Percentiles rank a stretch among this genome's conserved stretches.
phyloP scores from a whole-genome alignment of 2,888 invertebrate genomes.

The Lagria hirta region DNA sequence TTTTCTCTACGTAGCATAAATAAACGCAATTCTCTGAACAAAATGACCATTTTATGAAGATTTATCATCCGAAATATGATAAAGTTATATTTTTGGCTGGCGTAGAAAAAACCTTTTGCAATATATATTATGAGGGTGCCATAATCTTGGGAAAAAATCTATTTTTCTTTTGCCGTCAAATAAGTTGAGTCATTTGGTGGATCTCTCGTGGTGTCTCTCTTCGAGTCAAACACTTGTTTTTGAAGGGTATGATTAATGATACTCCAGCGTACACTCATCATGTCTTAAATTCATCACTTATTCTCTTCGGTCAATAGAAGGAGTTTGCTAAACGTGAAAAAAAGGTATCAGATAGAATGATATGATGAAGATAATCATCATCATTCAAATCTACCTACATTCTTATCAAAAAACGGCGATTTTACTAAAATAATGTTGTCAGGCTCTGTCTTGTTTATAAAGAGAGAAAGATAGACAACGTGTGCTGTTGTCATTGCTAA shows the following conservation, averaged over 20 bases:
- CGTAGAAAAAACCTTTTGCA: conserved; percentile 16
- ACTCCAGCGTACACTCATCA: conserved; percentile 34
- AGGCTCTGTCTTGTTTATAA: too few species aligned
- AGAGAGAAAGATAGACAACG: too few species aligned
- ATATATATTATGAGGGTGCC: conserved; percentile 6
- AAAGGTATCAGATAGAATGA: too few species aligned
- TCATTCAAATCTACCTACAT: too few species aligned
- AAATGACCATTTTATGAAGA: conserved; percentile 18
- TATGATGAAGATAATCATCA: too few species aligned
- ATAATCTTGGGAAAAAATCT: conserved; percentile 28
- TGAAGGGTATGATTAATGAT: conserved; percentile 41
- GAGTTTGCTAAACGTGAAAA: conserved; percentile 4
- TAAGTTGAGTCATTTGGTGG: conserved; percentile 39
- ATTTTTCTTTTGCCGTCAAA: conserved; percentile 38
- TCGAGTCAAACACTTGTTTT: conserved; percentile 42
- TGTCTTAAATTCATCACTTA: conserved; percentile 38
- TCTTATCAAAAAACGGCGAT: too few species aligned
- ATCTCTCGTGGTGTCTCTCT: conserved; percentile 37
- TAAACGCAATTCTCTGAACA: conserved; percentile 8
- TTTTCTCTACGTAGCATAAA: too few species aligned
- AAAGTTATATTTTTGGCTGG: conserved; percentile 2
- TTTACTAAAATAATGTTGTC: too few species aligned
- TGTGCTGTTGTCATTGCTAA: too few species aligned
- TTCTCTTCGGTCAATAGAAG: conserved; percentile 16
- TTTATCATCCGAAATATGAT: conserved; percentile 11